These are phyloP conservation scores for Camponotus vicinus DNA, from an alignment of 1,140 invertebrate species.

Conservation along the genomic window DNA sequence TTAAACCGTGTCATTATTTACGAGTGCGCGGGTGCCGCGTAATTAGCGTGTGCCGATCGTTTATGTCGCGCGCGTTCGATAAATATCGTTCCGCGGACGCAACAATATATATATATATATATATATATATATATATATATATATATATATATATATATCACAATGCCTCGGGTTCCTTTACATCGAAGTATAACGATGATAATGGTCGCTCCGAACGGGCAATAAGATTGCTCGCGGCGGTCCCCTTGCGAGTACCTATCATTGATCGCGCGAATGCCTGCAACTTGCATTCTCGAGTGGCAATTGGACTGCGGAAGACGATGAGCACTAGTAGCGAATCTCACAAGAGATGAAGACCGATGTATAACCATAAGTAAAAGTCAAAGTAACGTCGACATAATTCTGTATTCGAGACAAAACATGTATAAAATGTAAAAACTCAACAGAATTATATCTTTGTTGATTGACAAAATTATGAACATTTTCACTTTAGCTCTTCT, in stretches of 20 bases:
- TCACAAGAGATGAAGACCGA: constrained; percentile 19
- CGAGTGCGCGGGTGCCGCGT: too few species aligned
- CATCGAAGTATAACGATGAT: constrained; percentile 72
- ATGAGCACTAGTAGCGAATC: constrained; percentile 48
- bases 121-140: too few species aligned
- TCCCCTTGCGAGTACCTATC: constrained; percentile 67
- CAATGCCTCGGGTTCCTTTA: constrained; percentile 65
- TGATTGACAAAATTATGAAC: background rate
- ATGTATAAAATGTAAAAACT: background rate
- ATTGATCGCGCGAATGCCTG: constrained; percentile 73
- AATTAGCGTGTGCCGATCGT: too few species aligned
- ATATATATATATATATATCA: background rate
- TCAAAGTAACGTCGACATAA: background rate
- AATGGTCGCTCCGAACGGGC: constrained; percentile 65
- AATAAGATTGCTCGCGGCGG: constrained; percentile 69
- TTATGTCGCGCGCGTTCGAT: too few species aligned
- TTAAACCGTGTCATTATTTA: too few species aligned
- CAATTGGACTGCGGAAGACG: constrained; percentile 64
- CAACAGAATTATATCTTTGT: background rate
- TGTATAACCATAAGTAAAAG: background rate
- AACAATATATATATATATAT: too few species aligned
- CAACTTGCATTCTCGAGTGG: constrained; percentile 74
- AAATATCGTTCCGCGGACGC: too few species aligned
- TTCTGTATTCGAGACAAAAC: background rate
- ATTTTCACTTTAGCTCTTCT: background rate